phyloP scores from a whole-genome alignment of 2,888 invertebrate species.

The Cyaniris semiargus region DNA sequence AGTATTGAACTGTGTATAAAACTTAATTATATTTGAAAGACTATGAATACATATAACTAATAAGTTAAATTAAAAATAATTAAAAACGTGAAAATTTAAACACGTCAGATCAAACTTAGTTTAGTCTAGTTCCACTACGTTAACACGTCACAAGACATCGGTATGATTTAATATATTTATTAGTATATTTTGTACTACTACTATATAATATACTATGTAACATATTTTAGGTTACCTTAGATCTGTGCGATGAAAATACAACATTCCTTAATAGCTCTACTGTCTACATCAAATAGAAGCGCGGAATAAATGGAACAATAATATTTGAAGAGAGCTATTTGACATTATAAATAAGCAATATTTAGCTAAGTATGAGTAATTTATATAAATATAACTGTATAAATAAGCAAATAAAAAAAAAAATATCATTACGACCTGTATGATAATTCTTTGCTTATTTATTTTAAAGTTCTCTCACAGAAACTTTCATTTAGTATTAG shows the following conservation, averaged over 20 bases:
- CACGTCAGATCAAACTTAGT: background rate
- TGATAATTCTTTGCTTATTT: too few relatives aligned
- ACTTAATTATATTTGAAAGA: background rate
- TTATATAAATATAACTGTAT: too few relatives aligned
- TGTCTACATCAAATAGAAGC: background rate
- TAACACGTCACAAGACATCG: background rate
- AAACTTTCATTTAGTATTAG: too few relatives aligned
- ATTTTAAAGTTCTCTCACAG: too few relatives aligned
- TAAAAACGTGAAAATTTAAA: background rate
- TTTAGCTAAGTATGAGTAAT: background rate
- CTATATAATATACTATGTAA: too few relatives aligned
- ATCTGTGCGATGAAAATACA: background rate
- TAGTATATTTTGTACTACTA: too few relatives aligned
- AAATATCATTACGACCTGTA: too few relatives aligned
- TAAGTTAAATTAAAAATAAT: background rate
- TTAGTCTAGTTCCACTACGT: background rate
- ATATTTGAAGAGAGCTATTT: background rate
- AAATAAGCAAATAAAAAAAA: too few relatives aligned
- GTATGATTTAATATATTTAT: background rate
- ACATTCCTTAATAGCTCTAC: background rate
- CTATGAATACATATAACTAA: background rate
- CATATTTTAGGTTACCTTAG: background rate
- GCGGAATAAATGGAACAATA: background rate
- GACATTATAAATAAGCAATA: background rate
- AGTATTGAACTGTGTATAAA: background rate